Conservation (phyloP, 1,140 invertebrate genomes). For the Pseudomyrmex pallidus region DNA sequence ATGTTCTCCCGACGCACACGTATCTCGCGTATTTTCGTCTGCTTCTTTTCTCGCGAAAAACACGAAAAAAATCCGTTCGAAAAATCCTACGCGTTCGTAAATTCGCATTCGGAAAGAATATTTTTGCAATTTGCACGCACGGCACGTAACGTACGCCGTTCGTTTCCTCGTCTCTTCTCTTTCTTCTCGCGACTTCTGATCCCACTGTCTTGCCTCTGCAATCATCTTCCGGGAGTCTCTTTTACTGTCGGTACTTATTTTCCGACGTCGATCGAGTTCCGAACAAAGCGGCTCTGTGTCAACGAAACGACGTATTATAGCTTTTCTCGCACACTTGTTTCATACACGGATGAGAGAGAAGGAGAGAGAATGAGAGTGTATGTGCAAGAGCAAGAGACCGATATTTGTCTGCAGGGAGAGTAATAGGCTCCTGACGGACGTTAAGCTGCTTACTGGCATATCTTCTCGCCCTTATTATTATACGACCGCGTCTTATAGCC, state of each 20-base stretch:
- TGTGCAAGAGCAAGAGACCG: too few species aligned
- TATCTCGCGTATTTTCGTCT: too few species aligned
- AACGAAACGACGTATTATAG: conserved; percentile 56
- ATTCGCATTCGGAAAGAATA: not conserved
- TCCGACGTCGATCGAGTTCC: conserved; percentile 45
- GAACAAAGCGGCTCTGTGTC: conserved; percentile 42
- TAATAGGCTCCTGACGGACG: conserved; percentile 54
- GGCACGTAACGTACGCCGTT: not conserved
- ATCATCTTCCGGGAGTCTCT: not conserved
- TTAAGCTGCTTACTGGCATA: conserved; percentile 76
- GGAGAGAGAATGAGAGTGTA: not conserved
- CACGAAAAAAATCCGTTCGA: not conserved
- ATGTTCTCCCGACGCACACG: not conserved
- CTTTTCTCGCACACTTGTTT: conserved; percentile 59
- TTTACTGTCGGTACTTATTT: not conserved
- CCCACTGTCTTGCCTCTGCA: conserved; percentile 20
- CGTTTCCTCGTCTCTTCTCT: not conserved
- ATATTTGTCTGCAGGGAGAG: not conserved
- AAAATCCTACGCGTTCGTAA: not conserved
- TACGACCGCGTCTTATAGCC: conserved; percentile 60
- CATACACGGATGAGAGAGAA: not conserved
- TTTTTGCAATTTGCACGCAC: too few species aligned
- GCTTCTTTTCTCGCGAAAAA: not conserved
- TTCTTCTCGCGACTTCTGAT: conserved; percentile 22
- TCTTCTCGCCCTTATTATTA: conserved; percentile 76